These are phyloP conservation scores for Ctenomys sociabilis DNA, from an alignment of 2,113 vertebrate genomes.

Conservation along the genomic window DNA sequence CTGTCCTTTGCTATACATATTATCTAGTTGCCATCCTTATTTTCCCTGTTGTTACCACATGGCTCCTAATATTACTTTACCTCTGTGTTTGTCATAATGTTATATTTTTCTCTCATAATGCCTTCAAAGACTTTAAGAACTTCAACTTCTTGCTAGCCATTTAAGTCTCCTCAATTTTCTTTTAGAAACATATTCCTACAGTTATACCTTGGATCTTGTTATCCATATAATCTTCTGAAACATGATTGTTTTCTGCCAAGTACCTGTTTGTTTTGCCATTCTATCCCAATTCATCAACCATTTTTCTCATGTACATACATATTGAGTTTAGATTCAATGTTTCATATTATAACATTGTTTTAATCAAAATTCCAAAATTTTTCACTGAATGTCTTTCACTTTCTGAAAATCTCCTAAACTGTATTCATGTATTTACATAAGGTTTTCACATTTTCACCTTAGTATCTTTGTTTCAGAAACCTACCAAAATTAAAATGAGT, in stretches of 20 bases:
- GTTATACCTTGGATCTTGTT: background rate
- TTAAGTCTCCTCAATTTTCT: background rate
- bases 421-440: background rate
- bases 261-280: background rate
- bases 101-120: background rate
- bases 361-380: background rate
- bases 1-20: background rate
- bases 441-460: background rate
- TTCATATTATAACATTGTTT: background rate
- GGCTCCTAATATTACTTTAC: background rate
- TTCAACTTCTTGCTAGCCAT: background rate
- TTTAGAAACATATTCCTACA: background rate
- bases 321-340: background rate
- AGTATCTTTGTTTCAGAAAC: background rate
- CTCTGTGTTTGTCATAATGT: background rate
- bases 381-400: background rate
- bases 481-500: no score
- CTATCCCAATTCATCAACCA: background rate
- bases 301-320: background rate
- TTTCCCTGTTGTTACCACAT: background rate
- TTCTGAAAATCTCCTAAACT: background rate
- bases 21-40: background rate
- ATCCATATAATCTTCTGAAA: background rate
- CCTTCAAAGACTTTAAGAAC: background rate
- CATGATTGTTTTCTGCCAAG: background rate